Evolutionary conservation across 2,113 vertebrate species (phyloP).

Genomic region (Rhea pennata): DNA sequence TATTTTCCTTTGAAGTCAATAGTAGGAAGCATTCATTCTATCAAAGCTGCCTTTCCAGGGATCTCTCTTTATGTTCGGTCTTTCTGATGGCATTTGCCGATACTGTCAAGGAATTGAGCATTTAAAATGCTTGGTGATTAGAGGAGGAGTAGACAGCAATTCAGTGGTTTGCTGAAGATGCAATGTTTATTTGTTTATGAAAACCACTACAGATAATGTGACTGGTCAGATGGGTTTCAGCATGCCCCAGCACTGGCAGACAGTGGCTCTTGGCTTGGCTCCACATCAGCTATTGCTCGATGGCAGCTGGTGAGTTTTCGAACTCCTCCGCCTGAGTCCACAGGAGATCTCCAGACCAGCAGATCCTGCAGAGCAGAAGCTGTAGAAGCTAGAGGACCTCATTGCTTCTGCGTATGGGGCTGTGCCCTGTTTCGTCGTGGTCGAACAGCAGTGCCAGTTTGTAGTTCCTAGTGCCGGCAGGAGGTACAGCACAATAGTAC

Average conservation of each 20-base stretch:
- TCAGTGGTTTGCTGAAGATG: constrained; percentile 33
- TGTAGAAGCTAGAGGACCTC: not conserved
- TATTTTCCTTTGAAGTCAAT: constrained; percentile 48
- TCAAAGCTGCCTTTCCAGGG: constrained; percentile 35
- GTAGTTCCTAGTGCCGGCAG: not conserved
- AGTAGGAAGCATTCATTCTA: constrained; percentile 15
- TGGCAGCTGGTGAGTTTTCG: not conserved
- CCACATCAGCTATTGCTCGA: not conserved
- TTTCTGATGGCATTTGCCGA: constrained; percentile 31
- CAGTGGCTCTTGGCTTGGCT: not conserved
- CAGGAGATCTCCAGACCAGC: not conserved
- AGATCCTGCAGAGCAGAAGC: not conserved
- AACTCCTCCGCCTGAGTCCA: not conserved
- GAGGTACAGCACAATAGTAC: rapidly evolving
- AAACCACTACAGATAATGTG: not conserved
- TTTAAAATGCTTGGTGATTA: constrained; percentile 9
- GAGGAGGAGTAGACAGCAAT: not conserved
- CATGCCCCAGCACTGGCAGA: not conserved
- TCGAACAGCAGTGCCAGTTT: not conserved
- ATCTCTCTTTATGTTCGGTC: constrained; percentile 40
- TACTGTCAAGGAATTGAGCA: constrained; percentile 49
- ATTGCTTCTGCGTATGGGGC: not conserved
- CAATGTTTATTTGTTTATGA: constrained; percentile 23
- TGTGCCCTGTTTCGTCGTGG: not conserved
- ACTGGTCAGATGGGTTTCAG: not conserved